Evolutionary conservation across 1,140 invertebrate genomes (phyloP).

Genomic region (Zaprionus taronus): DNA sequence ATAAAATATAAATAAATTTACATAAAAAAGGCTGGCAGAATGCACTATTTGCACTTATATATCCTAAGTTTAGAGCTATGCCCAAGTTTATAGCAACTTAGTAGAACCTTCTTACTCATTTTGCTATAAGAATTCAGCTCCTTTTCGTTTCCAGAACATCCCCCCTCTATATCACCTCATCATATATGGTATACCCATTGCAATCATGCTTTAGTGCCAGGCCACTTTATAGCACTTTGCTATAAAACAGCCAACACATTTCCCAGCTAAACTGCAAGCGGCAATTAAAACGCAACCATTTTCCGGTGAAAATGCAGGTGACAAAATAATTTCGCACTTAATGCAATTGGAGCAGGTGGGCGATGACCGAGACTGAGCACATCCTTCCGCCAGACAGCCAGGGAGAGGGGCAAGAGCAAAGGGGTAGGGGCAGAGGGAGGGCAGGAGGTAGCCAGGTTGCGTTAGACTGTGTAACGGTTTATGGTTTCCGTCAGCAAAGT

Average conservation of each 20-base stretch:
- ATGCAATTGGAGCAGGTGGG: slow-evolving; percentile 50
- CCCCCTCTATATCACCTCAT: neutral
- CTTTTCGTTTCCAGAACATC: neutral
- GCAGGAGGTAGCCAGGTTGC: neutral
- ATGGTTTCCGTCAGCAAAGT: slow-evolving; percentile 61
- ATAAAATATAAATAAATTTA: no score
- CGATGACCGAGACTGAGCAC: slow-evolving; percentile 24
- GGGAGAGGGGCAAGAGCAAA: neutral
- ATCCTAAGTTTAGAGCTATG: neutral
- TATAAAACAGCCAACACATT: neutral
- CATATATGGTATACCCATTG: neutral
- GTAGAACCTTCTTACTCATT: neutral
- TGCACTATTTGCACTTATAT: neutral
- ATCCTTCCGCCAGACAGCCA: slow-evolving; percentile 30
- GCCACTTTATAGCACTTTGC: slow-evolving; percentile 6
- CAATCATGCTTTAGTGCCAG: neutral
- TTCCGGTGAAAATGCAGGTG: slow-evolving; percentile 39
- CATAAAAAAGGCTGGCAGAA: neutral
- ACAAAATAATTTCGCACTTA: slow-evolving; percentile 54
- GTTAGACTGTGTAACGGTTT: slow-evolving; percentile 45
- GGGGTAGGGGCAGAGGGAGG: neutral
- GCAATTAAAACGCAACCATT: slow-evolving; percentile 29
- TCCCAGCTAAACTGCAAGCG: neutral
- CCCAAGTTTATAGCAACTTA: neutral
- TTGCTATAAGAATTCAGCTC: neutral